These are phyloP conservation scores for Papilio glaucus DNA, from an alignment of 1,140 invertebrate species.

Conservation along the genomic window DNA sequence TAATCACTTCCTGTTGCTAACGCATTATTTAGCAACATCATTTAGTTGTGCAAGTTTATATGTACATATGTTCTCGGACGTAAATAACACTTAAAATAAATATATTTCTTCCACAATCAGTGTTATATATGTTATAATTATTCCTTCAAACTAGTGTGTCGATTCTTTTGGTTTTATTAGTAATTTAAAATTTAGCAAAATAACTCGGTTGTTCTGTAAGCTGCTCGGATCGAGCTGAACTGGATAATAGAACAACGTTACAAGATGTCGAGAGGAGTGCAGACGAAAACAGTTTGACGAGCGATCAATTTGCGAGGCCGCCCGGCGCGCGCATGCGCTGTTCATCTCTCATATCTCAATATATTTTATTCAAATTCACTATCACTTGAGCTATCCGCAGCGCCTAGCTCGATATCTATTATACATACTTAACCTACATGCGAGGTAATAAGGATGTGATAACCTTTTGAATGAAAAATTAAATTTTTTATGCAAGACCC, in stretches of 20 bases:
- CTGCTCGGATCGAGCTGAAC: not conserved
- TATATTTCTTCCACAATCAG: too few relatives aligned
- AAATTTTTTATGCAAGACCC: too few relatives aligned
- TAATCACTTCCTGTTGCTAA: too few relatives aligned
- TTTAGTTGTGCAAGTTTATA: too few relatives aligned
- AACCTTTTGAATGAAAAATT: not conserved
- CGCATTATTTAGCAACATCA: too few relatives aligned
- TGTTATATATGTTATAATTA: too few relatives aligned
- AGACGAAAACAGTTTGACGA: slow-evolving; percentile 23
- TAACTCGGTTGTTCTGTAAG: not conserved
- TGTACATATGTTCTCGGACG: too few relatives aligned
- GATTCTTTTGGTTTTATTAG: too few relatives aligned
- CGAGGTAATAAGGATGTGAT: not conserved
- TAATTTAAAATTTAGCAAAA: not conserved
- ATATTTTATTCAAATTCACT: slow-evolving; percentile 11
- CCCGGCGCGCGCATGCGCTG: not conserved
- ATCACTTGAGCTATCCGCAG: not conserved
- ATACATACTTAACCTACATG: slow-evolving; percentile 9
- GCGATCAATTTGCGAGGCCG: slow-evolving; percentile 16
- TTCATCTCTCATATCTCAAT: not conserved
- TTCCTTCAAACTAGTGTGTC: too few relatives aligned
- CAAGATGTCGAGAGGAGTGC: not conserved
- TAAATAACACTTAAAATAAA: too few relatives aligned
- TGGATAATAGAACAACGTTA: not conserved
- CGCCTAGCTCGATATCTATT: not conserved